These are phyloP conservation scores for Euzophera pinguis DNA, from an alignment of 2,888 invertebrate genomes.

Conservation along the genomic window DNA sequence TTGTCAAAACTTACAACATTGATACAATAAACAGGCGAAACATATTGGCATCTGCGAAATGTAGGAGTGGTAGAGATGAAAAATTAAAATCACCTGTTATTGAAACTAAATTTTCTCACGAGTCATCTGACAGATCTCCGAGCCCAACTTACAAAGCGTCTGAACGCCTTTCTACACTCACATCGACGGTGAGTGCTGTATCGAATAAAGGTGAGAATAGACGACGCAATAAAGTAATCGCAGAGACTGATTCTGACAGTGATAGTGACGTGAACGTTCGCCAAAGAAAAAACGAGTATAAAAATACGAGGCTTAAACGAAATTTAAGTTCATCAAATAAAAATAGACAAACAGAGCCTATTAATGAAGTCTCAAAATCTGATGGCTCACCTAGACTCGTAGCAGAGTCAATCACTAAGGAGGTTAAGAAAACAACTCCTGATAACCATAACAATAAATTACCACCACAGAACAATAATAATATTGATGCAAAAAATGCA, in stretches of 20 bases:
- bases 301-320: conserved; percentile 68
- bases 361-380: conserved; percentile 46
- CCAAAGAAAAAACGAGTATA: conserved; percentile 68
- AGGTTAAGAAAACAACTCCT: conserved; percentile 55
- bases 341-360: conserved; percentile 54
- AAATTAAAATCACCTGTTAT: conserved; percentile 86
- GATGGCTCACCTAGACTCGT: conserved; percentile 55
- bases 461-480: conserved; percentile 14
- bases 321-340: conserved; percentile 64
- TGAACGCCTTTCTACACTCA: conserved; percentile 78
- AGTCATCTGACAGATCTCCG: conserved; percentile 70
- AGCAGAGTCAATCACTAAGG: conserved; percentile 59
- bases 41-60: conserved; percentile 91
- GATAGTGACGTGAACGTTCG: conserved; percentile 63
- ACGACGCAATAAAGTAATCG: conserved; percentile 69
- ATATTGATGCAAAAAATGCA: conserved; percentile 29
- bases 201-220: conserved; percentile 74
- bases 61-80: conserved; percentile 88
- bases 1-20: conserved; percentile 88
- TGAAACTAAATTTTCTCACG: conserved; percentile 85
- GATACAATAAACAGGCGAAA: conserved; percentile 93
- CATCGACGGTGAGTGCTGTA: conserved; percentile 73
- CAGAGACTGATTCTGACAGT: conserved; percentile 66
- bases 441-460: conserved; percentile 44
- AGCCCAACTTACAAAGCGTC: conserved; percentile 71